Evolutionary conservation across 2,888 invertebrate genomes (phyloP).

Genomic region (Euzetes globulus): DNA sequence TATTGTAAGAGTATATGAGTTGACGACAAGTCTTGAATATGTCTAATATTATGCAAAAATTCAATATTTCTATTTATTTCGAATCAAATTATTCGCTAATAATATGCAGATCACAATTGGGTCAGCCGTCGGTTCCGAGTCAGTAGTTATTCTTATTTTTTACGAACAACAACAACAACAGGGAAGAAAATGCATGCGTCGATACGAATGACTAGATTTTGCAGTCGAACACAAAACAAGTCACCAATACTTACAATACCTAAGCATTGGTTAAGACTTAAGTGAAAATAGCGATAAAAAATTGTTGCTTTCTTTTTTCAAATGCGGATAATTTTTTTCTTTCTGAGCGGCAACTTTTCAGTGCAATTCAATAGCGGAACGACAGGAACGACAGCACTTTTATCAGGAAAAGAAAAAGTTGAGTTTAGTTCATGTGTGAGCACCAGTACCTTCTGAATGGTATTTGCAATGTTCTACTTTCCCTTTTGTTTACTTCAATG

Average conservation of each 20-base stretch:
- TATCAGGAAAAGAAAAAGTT: conserved; percentile 16
- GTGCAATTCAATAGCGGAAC: background rate
- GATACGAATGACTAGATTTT: conserved; percentile 28
- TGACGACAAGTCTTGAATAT: background rate
- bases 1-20: background rate
- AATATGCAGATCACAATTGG: conserved; percentile 29
- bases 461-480: conserved; percentile 8
- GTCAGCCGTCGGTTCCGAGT: conserved; percentile 29
- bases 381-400: conserved; percentile 11
- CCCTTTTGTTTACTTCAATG: conserved; percentile 1
- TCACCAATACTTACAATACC: conserved; percentile 13
- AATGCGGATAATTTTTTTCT: background rate
- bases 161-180: conserved; percentile 4
- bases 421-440: background rate
- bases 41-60: background rate
- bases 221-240: conserved; percentile 22
- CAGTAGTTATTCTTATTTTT: conserved; percentile 26
- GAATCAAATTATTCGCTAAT: conserved; percentile 20
- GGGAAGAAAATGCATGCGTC: background rate
- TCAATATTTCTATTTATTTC: conserved; percentile 5
- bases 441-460: background rate
- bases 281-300: conserved; percentile 29
- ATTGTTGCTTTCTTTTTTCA: conserved; percentile 20
- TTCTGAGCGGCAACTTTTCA: background rate
- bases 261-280: background rate